Evolutionary conservation across 2,113 vertebrate species (phyloP), one percentile per base, ranked within the genome.

Genomic region (Erinaceus europaeus): DNA sequence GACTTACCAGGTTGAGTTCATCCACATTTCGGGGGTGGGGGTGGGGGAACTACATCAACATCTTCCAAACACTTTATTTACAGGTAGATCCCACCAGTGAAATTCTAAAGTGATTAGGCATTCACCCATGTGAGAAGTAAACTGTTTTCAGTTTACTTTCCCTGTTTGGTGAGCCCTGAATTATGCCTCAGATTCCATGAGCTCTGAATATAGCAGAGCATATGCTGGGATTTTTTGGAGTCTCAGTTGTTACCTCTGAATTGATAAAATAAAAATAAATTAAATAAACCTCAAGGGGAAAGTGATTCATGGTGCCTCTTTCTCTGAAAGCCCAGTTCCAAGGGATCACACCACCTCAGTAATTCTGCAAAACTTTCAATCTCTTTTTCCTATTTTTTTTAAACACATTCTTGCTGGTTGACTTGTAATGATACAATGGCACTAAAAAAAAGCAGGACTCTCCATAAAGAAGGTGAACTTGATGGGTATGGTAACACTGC

Each of bases 261-360:
- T n/a, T 25, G 48, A 46, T 27, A 57, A 27, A 55, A n/a, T n/a
- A n/a, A n/a, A n/a, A n/a, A n/a, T n/a, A n/a, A n/a, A n/a, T n/a
- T n/a, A n/a, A n/a, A n/a, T n/a, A n/a, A 53, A 1, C 25, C 62
- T 71, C 36, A 27, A 11, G 23, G 9, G 21, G 32, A 34, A 83
- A 23, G 6, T 17, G 23, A 1, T 38, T 34, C 25, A 44, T 1
- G 14, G 29, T 25, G 11, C 3, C 3, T 29, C 55, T 0, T 23
- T 53, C 29, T 52, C n/a, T 52, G 20, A 29, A 18, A 76, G 6
- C 15, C 29, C 40, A 17, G 6, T 6, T 55, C 2, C 42, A 53
- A 44, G 65, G 23, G 5, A 7, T 27, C 9, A 48, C 48, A 38
- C 29, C 12, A 29, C n/a, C 25, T 53, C 32, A 14, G 38, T 46